These are phyloP conservation scores for Alethe diademata DNA, from an alignment of 2,113 vertebrate genomes.

Conservation along the genomic window DNA sequence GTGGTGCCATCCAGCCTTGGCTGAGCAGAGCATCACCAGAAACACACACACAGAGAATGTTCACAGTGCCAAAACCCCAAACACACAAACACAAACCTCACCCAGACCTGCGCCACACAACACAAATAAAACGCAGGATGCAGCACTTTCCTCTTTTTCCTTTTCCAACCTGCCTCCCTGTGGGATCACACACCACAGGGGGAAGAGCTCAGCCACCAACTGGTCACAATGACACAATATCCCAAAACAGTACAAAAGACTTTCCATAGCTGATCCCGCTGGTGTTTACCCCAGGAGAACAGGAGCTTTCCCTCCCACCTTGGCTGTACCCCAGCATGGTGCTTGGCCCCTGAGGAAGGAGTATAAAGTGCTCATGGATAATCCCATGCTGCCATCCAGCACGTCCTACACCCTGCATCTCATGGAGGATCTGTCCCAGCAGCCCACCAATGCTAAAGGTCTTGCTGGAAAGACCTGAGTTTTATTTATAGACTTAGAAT, in stretches of 20 bases:
- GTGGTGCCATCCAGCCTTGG: background rate
- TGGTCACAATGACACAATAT: background rate
- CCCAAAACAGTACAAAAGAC: background rate
- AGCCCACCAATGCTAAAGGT: background rate
- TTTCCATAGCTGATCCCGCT: background rate
- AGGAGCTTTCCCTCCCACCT: background rate
- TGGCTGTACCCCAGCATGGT: background rate
- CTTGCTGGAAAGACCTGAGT: background rate
- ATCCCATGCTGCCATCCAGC: background rate
- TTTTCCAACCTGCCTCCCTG: background rate
- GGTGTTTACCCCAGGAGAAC: background rate
- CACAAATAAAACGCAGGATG: background rate
- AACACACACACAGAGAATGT: background rate
- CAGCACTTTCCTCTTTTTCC: background rate
- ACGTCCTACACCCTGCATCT: fast-evolving
- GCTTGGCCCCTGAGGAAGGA: slow-evolving; percentile 16
- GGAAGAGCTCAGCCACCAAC: background rate
- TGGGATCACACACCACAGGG: background rate
- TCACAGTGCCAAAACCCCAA: background rate
- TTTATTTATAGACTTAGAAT: background rate
- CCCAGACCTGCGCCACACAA: background rate
- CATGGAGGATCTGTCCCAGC: background rate
- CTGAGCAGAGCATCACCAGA: background rate
- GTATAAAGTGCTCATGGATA: slow-evolving; percentile 9
- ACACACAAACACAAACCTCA: background rate